These are phyloP conservation scores for Plecturocebus donacophilus DNA, from an alignment of 2,113 vertebrate species.

Conservation along the genomic window DNA sequence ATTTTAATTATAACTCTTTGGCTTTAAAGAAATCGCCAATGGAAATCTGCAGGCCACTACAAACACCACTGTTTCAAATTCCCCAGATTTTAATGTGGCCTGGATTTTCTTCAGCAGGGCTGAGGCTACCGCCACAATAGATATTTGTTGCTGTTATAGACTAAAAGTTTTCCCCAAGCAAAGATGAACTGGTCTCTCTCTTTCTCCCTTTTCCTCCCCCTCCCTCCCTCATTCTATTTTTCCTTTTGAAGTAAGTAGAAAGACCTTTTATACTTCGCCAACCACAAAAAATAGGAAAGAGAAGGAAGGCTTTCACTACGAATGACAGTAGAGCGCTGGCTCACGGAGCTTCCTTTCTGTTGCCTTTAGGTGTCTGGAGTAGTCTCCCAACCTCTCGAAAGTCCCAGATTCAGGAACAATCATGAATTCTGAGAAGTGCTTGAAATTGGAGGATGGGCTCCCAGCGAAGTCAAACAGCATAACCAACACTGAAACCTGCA, in stretches of 20 bases:
- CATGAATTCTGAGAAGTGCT: not conserved
- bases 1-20: slow-evolving; percentile 73
- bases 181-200: not conserved
- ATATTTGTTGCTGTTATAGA: slow-evolving; percentile 62
- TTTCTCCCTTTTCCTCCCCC: slow-evolving; percentile 10
- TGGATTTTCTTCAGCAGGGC: slow-evolving; percentile 17
- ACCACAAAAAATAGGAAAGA: not conserved
- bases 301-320: not conserved
- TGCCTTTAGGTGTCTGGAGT: not conserved
- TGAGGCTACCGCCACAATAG: slow-evolving; percentile 36
- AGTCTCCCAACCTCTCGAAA: not conserved
- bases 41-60: slow-evolving; percentile 61
- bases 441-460: not conserved
- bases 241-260: not conserved
- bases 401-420: not conserved
- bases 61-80: slow-evolving; percentile 44
- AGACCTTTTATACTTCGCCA: slow-evolving; percentile 27
- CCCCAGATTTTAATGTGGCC: not conserved
- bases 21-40: slow-evolving; percentile 70
- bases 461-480: not conserved
- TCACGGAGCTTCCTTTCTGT: not conserved
- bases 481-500: not conserved
- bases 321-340: not conserved
- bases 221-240: slow-evolving; percentile 35
- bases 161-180: slow-evolving; percentile 46